These are phyloP conservation scores for Rhingia campestris DNA, from an alignment of 2,888 invertebrate species.

Conservation along the genomic window DNA sequence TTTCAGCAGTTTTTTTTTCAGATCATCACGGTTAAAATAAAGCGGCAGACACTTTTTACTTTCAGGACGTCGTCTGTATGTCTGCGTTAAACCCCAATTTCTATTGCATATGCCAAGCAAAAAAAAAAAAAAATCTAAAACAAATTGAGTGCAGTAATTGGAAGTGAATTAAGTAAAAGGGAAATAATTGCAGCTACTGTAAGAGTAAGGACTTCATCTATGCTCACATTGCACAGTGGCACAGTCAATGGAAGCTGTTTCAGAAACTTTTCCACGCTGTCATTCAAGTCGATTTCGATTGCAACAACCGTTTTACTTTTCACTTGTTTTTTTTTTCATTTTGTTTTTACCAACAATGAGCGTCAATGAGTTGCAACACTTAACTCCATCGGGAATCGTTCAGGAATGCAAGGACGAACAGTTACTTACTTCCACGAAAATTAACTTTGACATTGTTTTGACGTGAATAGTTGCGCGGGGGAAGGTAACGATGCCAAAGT, in stretches of 20 bases:
- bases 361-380: slow-evolving; percentile 68
- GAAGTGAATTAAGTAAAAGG: slow-evolving; percentile 69
- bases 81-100: too few relatives aligned
- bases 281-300: slow-evolving; percentile 52
- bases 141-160: slow-evolving; percentile 50
- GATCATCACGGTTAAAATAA: slow-evolving; percentile 86
- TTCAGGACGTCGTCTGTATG: too few relatives aligned
- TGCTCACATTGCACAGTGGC: too few relatives aligned
- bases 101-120: too few relatives aligned
- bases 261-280: slow-evolving; percentile 60
- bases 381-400: slow-evolving; percentile 43
- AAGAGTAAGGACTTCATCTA: too few relatives aligned
- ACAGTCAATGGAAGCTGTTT: slow-evolving; percentile 61
- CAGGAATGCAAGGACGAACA: slow-evolving; percentile 60
- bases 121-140: too few relatives aligned
- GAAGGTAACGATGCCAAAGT: neutral
- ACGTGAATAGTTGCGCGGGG: slow-evolving; percentile 49
- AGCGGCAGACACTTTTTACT: too few relatives aligned
- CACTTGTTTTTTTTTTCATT: slow-evolving; percentile 2
- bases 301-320: neutral
- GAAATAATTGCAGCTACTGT: slow-evolving; percentile 59
- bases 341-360: slow-evolving; percentile 41
- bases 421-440: slow-evolving; percentile 67
- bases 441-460: slow-evolving; percentile 73
- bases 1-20: too few relatives aligned